Base-by-base conservation (phyloP, 2,888 invertebrate species). In the Eupithecia subumbrata region DNA sequence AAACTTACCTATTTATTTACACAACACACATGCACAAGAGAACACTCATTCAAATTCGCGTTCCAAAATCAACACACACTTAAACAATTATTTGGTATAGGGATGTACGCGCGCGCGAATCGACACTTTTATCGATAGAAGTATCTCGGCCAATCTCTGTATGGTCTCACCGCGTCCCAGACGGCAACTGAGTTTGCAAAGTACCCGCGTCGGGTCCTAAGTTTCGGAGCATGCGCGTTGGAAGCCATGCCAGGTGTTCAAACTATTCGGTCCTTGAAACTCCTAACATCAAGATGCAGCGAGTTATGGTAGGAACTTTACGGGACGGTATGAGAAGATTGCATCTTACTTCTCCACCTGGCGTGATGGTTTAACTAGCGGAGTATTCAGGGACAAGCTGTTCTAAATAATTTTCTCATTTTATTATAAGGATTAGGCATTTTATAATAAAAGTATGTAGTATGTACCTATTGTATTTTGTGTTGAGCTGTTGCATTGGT, bases 181-280 rank as follows among this genome's bases (percentile, higher is more conserved):
- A 83, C 85, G 85, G 85, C 84, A 81, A 92, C 91, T 92, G 91
- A 87, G 75, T 77, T 84, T 82, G 78, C 82, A 84, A 77, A 73
- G 77, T 84, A 86, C 86, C 85, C 84, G 86, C 82, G 84, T 82
- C 82, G 80, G 79, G 80, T 76, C 84, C 85, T 67, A 91, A 91
- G 84, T 91, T 89, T 85, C 76, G 34, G 81, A 91, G 91, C 92
- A 90, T 92, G 92, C 92, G 92, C 84, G 68, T 5, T 71, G 18
- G 16, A 8, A 5, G 14, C 12, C 37, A 77, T 76, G 83, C 79
- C 87, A 87, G 85, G 86, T 87, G 86, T 87, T 82, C 78, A 68
- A 81, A 87, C 83, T 86, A 84, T 85, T 87, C 83, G 82, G 84
- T 87, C 88, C 88, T 88, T 85, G 84, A 85, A 87, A 87, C 82